Conservation (phyloP, 2,888 invertebrate genomes). For the Sacculina carcini region DNA sequence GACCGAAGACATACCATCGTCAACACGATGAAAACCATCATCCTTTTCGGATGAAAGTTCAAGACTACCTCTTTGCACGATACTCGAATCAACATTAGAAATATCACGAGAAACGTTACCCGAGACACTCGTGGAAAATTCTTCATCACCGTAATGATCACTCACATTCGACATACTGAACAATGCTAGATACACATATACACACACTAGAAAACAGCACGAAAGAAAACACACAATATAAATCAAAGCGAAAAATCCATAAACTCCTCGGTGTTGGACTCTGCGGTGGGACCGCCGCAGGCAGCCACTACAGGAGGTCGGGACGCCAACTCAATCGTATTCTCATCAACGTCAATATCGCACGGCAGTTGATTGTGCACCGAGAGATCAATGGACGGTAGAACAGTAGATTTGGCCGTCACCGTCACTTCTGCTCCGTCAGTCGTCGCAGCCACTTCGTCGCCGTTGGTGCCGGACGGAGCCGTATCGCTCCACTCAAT, state of each 20-base stretch:
- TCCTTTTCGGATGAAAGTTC: too few relatives aligned
- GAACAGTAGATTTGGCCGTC: constrained; percentile 7
- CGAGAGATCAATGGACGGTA: constrained; percentile 6
- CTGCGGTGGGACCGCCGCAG: background rate
- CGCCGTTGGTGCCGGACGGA: constrained; percentile 12
- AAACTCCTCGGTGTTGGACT: background rate
- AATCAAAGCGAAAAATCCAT: constrained; percentile 1
- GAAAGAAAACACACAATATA: too few relatives aligned
- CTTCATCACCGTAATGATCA: too few relatives aligned
- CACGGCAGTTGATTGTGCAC: background rate
- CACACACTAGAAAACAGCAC: too few relatives aligned
- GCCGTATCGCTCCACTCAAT: constrained; percentile 59
- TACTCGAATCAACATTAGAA: too few relatives aligned
- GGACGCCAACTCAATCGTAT: background rate
- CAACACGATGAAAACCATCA: too few relatives aligned
- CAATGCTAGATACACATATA: too few relatives aligned
- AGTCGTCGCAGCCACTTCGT: constrained; percentile 7
- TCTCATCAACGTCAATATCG: background rate
- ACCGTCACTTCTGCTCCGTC: constrained; percentile 3
- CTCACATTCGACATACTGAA: too few relatives aligned
- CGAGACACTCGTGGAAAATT: too few relatives aligned
- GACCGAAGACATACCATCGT: too few relatives aligned
- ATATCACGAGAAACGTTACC: too few relatives aligned
- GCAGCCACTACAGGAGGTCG: background rate
- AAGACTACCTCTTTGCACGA: too few relatives aligned